phyloP scores from a whole-genome alignment of 2,888 invertebrate genomes.

The Abrostola triplasia region DNA sequence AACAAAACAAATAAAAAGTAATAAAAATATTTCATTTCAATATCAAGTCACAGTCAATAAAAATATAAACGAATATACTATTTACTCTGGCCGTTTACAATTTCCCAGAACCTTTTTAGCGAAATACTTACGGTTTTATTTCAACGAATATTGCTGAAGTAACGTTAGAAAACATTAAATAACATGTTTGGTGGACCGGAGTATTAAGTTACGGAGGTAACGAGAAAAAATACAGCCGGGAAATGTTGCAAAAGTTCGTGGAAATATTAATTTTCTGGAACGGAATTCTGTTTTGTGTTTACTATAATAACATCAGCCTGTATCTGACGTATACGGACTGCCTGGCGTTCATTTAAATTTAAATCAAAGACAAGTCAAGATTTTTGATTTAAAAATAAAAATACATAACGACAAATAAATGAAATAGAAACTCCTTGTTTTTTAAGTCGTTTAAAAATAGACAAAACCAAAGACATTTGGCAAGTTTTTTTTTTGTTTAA shows the following conservation, averaged over 20 bases:
- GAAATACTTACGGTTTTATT: conserved; percentile 24
- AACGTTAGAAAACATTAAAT: conserved; percentile 41
- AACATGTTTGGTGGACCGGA: conserved; percentile 33
- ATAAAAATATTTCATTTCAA: background rate
- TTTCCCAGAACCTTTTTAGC: conserved; percentile 6
- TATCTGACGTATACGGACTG: too few species aligned
- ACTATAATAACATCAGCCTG: background rate
- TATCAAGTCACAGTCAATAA: background rate
- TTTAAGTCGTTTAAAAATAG: too few species aligned
- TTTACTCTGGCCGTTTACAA: conserved; percentile 1
- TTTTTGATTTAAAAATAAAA: conserved; percentile 53
- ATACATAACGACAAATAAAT: too few species aligned
- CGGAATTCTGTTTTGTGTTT: conserved; percentile 13
- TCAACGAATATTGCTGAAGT: conserved; percentile 18
- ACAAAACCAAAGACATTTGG: too few species aligned
- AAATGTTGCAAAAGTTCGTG: conserved; percentile 14
- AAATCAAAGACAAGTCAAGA: too few species aligned
- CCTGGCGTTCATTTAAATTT: too few species aligned
- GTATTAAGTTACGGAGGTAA: conserved; percentile 24
- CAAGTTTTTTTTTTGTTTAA: too few species aligned
- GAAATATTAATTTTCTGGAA: conserved; percentile 6
- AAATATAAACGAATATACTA: background rate
- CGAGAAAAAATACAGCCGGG: conserved; percentile 17
- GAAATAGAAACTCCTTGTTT: too few species aligned
- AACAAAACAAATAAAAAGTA: background rate